Base-by-base conservation (phyloP, 2,888 invertebrate species). In the Chesias legatella region DNA sequence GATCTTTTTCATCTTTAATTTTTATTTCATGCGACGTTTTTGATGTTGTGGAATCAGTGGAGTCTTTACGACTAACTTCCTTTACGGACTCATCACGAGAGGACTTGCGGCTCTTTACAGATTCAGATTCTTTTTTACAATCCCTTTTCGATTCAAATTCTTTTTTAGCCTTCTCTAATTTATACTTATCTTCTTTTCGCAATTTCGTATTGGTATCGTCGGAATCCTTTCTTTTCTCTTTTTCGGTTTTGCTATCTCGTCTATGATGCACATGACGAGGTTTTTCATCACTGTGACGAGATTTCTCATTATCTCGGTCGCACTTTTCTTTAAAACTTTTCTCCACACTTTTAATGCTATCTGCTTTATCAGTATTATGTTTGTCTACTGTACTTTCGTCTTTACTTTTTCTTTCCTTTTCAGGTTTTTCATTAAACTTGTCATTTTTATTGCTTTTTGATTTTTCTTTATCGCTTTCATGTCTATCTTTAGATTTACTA, bases 141-240 rank as follows among this genome's bases (percentile, higher is more conserved):
- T 90, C 90, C 26, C 76, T 72, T 62, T 84, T 86, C 21, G 60
- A 41, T 4, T 86, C 89, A 44, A 44, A 63, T 33, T 85, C 88
- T 60, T 84, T 86, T 56, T 75, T 82, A 30, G 65, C 52, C 56
- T 74, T 73, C 10, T 86, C 85, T 54, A 82, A 69, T 68, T 79
- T 89, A 60, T 88, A 79, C 69, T 81, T 89, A 41, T 90, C 90
- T 22, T 86, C 86, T 53, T 79, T 84, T 78, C 77, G 85, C 7
- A 46, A 42, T 54, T 78, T 81, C 8, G 46, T 51, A 6, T 52
- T 43, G 37, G 47, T 52, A 35, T 83, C 83, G 1, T 58, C 39
- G 6, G 58, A 58, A 38, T 85, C 83, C 53, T 78, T 82, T 56
- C 72, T 71, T 58, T 68, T 79, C 20, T 84, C 83, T 60, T 71